Conservation (phyloP, 23 tunicate species). For the Aplidium turbinatum region DNA sequence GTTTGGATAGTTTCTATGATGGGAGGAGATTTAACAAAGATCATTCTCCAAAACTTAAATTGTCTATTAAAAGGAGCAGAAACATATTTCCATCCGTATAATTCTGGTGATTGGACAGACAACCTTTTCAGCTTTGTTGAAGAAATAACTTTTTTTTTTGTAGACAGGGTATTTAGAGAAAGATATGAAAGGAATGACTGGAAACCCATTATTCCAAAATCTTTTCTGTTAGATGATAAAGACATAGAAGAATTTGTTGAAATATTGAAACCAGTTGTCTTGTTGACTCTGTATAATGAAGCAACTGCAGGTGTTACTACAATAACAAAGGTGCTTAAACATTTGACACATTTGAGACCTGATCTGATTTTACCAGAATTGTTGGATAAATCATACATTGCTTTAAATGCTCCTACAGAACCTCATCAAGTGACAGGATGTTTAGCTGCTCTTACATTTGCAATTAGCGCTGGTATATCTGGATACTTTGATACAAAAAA, state of each 20-base stretch:
- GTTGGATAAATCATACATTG: slow-evolving; percentile 75
- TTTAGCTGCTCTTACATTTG: slow-evolving; percentile 55
- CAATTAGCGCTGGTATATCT: slow-evolving; percentile 36
- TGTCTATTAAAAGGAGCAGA: slow-evolving; percentile 54
- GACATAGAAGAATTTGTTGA: slow-evolving; percentile 69
- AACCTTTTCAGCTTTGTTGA: slow-evolving; percentile 52
- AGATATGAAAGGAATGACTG: slow-evolving; percentile 52
- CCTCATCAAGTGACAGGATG: slow-evolving; percentile 87
- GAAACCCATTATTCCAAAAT: slow-evolving; percentile 66
- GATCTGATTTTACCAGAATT: slow-evolving; percentile 67
- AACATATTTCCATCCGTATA: slow-evolving; percentile 82
- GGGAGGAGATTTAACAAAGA: slow-evolving; percentile 53
- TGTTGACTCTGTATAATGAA: slow-evolving; percentile 67
- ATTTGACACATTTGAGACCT: slow-evolving; percentile 63
- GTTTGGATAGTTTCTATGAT: slow-evolving; percentile 82
- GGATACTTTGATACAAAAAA: slow-evolving; percentile 54
- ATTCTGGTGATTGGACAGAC: slow-evolving; percentile 67
- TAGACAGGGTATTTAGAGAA: slow-evolving; percentile 56
- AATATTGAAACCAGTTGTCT: slow-evolving; percentile 71
- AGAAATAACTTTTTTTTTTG: slow-evolving; percentile 45
- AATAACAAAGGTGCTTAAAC: slow-evolving; percentile 38
- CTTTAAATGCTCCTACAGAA: slow-evolving; percentile 74
- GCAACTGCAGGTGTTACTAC: slow-evolving; percentile 38
- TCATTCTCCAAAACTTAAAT: slow-evolving; percentile 48
- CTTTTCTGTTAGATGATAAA: slow-evolving; percentile 56